phyloP scores from a whole-genome alignment of 2,888 invertebrate species.

The Nebria salina region DNA sequence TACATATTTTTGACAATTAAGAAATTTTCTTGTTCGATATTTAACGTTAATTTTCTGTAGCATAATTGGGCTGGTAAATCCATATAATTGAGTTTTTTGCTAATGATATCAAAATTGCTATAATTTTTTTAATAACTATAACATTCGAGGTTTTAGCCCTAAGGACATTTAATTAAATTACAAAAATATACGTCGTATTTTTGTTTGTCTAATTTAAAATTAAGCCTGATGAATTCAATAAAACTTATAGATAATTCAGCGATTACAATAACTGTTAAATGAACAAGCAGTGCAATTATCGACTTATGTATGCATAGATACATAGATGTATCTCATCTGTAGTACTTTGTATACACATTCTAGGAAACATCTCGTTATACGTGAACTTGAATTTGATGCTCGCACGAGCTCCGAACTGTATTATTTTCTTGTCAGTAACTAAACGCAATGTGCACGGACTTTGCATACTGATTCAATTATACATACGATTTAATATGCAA shows the following conservation, averaged over 20 bases:
- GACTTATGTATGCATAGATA: too few relatives aligned
- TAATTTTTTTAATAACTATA: neutral
- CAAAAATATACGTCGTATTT: neutral
- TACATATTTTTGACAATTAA: neutral
- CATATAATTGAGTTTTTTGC: neutral
- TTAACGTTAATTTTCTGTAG: neutral
- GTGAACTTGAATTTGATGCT: neutral
- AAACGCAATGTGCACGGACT: neutral
- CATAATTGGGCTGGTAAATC: neutral
- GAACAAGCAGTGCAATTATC: too few relatives aligned
- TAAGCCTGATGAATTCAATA: too few relatives aligned
- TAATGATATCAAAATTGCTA: neutral
- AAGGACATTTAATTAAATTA: neutral
- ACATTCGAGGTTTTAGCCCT: neutral
- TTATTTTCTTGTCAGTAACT: slow-evolving; percentile 16
- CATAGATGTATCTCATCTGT: too few relatives aligned
- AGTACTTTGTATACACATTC: neutral
- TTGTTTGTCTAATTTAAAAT: too few relatives aligned
- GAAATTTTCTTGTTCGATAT: neutral
- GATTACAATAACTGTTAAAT: too few relatives aligned
- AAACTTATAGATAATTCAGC: too few relatives aligned
- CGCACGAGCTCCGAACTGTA: neutral
- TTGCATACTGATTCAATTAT: slow-evolving; percentile 8
- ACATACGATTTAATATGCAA: neutral
- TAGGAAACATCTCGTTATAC: slow-evolving; percentile 4